These are phyloP conservation scores for Artemia franciscana DNA, from an alignment of 1,140 invertebrate genomes.

Conservation along the genomic window DNA sequence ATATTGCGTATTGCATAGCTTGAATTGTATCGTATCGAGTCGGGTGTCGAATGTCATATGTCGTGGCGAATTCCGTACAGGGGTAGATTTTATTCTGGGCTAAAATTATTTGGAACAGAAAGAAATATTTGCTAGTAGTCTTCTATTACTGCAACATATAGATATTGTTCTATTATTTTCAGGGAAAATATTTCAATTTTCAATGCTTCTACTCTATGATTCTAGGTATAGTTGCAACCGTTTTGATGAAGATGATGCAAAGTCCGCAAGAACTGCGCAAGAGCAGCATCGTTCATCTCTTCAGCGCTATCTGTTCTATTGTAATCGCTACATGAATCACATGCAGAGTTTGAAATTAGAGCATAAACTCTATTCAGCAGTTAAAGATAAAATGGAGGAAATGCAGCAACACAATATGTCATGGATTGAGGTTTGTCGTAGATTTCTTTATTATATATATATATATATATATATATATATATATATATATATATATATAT, in stretches of 20 bases:
- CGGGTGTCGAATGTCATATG: too few species aligned
- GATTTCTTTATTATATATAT: too few species aligned
- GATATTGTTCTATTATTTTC: slow-evolving; percentile 4
- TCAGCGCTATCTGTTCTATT: slow-evolving; percentile 92
- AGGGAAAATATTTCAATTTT: slow-evolving; percentile 11
- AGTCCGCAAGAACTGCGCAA: slow-evolving; percentile 82
- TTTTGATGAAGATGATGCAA: slow-evolving; percentile 90
- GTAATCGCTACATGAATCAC: slow-evolving; percentile 97
- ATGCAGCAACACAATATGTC: slow-evolving; percentile 99
- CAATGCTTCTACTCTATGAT: not conserved
- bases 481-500: too few species aligned
- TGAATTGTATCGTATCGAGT: too few species aligned
- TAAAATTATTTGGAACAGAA: too few species aligned
- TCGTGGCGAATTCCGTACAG: too few species aligned
- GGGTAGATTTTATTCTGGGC: too few species aligned
- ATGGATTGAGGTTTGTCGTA: slow-evolving; percentile 99
- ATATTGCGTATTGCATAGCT: too few species aligned
- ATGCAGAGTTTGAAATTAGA: slow-evolving; percentile 97
- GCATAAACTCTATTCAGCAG: slow-evolving; percentile 75
- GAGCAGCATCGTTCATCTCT: slow-evolving; percentile 72
- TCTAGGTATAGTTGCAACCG: slow-evolving; percentile 87
- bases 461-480: too few species aligned
- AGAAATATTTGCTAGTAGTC: not conserved
- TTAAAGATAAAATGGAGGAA: slow-evolving; percentile 97
- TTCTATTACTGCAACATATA: slow-evolving; percentile 7